Conservation (phyloP, 2,888 invertebrate species). For the Rotaria socialis region DNA sequence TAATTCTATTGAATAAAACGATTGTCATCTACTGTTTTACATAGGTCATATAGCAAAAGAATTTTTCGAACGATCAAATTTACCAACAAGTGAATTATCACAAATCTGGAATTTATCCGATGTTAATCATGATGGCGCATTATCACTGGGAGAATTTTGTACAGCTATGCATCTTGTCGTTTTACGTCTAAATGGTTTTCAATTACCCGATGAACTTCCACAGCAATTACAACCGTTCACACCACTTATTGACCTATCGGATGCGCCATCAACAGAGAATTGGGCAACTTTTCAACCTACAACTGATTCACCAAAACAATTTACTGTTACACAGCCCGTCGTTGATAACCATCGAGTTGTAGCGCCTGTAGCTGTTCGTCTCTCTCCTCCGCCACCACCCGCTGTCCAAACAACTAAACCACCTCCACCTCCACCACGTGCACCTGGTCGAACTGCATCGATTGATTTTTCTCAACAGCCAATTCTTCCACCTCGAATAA, state of each 20-base stretch:
- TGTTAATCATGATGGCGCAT: slow-evolving; percentile 85
- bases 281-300: slow-evolving; percentile 1
- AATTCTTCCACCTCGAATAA: background rate
- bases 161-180: slow-evolving; percentile 96
- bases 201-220: slow-evolving; percentile 78
- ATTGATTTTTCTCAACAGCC: background rate
- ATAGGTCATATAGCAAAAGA: slow-evolving; percentile 70
- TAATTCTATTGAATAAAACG: too few relatives aligned
- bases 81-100: slow-evolving; percentile 81
- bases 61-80: slow-evolving; percentile 89
- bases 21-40: background rate
- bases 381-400: background rate
- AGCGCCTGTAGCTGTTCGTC: background rate
- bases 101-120: slow-evolving; percentile 92
- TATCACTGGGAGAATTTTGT: slow-evolving; percentile 86
- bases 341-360: background rate
- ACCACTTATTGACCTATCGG: slow-evolving; percentile 42
- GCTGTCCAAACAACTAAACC: background rate
- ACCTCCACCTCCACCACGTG: slow-evolving; percentile 38
- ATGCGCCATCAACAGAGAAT: background rate
- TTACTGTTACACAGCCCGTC: background rate
- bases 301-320: slow-evolving; percentile 30
- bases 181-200: slow-evolving; percentile 79
- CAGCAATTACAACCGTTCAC: slow-evolving; percentile 66
- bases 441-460: background rate